Base-by-base conservation (phyloP, 2,113 vertebrate genomes). In the Ovis canadensis region DNA sequence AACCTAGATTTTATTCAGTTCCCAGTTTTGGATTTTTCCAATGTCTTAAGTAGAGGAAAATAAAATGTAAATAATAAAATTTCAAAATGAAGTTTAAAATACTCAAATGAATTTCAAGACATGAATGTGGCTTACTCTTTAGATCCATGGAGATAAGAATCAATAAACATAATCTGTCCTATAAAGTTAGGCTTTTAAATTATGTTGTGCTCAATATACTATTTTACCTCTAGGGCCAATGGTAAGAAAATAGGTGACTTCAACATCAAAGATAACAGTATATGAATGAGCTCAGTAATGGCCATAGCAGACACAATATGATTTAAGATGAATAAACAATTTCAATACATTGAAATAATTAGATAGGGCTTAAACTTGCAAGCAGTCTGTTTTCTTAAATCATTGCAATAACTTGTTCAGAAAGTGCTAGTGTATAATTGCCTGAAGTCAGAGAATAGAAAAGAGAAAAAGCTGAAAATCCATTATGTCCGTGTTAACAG, bases 331-430 rank as follows among this genome's bases (percentile, higher is more conserved):
- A 98, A 97, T 98, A 98, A 98, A 98, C 36, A 98, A 96, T 98
- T 98, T 98, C 78, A 97, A 98, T 98, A 98, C 98, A 98, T 98
- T 98, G 96, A 99, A 98, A 99, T 99, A 99, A 98, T 98, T 98
- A 97, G 71, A 98, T 96, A 97, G 62, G 96, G 90, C 96, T 98
- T 98, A 96, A 59, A 17, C 45, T 0, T 98, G 86, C 67, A 98
- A 97, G 92, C 77, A 98, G 96, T 97, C 98, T 95, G 86, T 82
- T 45, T 98, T 67, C 54, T 97, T 93, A 98, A 98, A 98, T 98
- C 78, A 97, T 97, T 98, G 98, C 97, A 99, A 98, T 98, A 99
- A 98, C 96, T 98, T 98, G 43, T 97, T 98, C 96, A 96, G 98
- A 97, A 92, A 97, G 50, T 89, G 90, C 96, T 97, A 52, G 98